phyloP scores from a whole-genome alignment of 2,113 vertebrate species.

The Gopherus evgoodei region DNA sequence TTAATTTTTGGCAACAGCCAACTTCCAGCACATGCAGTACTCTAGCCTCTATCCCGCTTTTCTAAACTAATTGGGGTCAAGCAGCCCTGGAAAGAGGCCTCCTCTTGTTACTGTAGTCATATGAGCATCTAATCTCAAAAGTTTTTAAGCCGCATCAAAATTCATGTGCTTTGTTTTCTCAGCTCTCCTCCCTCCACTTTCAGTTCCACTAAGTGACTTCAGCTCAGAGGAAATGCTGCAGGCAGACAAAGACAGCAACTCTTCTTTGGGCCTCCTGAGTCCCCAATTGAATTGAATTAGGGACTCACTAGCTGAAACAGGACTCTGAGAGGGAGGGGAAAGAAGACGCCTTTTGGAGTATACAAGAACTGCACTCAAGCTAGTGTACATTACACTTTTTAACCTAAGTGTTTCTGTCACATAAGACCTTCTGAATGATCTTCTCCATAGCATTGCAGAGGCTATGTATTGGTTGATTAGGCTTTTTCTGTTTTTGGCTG shows the following conservation, averaged over 20 bases:
- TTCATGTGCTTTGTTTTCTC: slow-evolving; percentile 30
- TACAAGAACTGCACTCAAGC: rapidly evolving
- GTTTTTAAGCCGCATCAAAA: slow-evolving; percentile 49
- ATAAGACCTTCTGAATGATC: not conserved
- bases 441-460: rapidly evolving
- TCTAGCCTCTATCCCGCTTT: not conserved
- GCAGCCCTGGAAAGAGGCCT: slow-evolving; percentile 43
- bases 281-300: not conserved
- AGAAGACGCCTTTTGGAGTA: rapidly evolving
- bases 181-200: not conserved
- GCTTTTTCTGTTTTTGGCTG: not conserved
- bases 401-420: not conserved
- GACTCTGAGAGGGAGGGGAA: not conserved
- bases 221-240: not conserved
- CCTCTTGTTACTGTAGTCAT: slow-evolving; percentile 31
- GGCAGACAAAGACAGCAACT: not conserved
- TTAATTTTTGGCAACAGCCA: slow-evolving; percentile 20
- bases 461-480: not conserved
- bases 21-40: not conserved
- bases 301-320: rapidly evolving
- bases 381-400: not conserved
- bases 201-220: not conserved
- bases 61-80: slow-evolving; percentile 46
- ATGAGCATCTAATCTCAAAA: slow-evolving; percentile 30
- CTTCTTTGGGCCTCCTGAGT: rapidly evolving